phyloP scores from a whole-genome alignment of 2,113 vertebrate species.

The Muscicapa adusta region DNA sequence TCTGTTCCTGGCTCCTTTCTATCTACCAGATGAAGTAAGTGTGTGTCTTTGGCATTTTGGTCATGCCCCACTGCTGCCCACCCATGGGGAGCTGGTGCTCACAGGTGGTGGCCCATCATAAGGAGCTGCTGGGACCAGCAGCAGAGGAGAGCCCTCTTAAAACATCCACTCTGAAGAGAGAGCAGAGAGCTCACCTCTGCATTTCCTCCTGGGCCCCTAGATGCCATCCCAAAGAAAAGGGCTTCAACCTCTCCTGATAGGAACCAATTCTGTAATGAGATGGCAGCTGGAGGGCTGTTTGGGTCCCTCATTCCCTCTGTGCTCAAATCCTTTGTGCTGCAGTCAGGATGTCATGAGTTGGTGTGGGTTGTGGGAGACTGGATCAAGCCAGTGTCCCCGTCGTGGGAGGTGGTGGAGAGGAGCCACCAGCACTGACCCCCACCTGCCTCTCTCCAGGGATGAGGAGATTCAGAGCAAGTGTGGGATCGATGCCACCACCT shows the following conservation, averaged over 20 bases:
- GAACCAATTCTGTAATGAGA: neutral
- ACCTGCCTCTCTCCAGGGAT: slow-evolving; percentile 73
- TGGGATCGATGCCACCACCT: slow-evolving; percentile 89
- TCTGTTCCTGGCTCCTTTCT: slow-evolving; percentile 92
- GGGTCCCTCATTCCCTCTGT: neutral
- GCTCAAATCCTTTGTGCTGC: neutral
- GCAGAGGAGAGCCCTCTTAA: neutral
- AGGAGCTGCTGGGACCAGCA: neutral
- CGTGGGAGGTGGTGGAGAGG: neutral
- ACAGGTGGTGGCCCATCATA: neutral
- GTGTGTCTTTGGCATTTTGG: neutral
- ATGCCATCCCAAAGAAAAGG: neutral
- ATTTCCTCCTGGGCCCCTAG: neutral
- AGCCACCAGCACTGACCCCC: neutral
- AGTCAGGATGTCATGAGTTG: neutral
- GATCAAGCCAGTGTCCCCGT: neutral
- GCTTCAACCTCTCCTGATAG: neutral
- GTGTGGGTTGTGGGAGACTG: neutral
- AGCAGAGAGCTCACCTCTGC: neutral
- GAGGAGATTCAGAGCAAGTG: slow-evolving; percentile 94
- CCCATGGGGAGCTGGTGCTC: neutral
- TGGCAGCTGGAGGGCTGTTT: neutral
- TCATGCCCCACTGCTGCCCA: accelerated
- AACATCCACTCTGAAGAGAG: neutral
- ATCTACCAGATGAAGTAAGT: slow-evolving; percentile 98